Conservation (phyloP, 2,797 vertebrate species). For the Echiichthys vipera region DNA sequence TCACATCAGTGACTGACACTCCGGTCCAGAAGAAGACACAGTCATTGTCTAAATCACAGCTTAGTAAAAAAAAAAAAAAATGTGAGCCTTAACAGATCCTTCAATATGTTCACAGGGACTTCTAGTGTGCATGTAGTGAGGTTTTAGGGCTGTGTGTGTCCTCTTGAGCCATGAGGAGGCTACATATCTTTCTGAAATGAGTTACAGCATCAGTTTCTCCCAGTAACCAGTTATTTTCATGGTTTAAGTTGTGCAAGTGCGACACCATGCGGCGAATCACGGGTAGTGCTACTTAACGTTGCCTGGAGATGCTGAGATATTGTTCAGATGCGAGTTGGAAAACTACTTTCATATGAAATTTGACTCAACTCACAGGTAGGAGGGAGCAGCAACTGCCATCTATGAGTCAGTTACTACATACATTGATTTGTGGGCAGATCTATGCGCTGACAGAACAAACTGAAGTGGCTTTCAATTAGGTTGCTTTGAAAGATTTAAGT, state of each 20-base stretch:
- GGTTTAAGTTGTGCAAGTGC: slow-evolving; percentile 53
- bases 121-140: slow-evolving; percentile 10
- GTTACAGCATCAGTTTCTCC: slow-evolving; percentile 17
- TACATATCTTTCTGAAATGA: slow-evolving; percentile 19
- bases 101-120: slow-evolving; percentile 41
- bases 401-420: neutral
- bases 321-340: neutral
- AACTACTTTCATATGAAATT: neutral
- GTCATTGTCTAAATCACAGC: slow-evolving; percentile 34
- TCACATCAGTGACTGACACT: slow-evolving; percentile 54
- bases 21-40: slow-evolving; percentile 17
- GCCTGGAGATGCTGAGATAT: neutral
- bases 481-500: neutral
- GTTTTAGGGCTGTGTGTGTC: slow-evolving; percentile 7
- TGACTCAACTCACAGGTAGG: neutral
- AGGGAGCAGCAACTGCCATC: neutral
- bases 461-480: neutral
- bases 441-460: neutral
- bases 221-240: rapidly evolving
- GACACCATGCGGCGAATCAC: slow-evolving; percentile 65
- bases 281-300: neutral
- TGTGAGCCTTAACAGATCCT: slow-evolving; percentile 57
- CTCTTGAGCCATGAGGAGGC: slow-evolving; percentile 8
- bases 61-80: slow-evolving; percentile 23
- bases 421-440: neutral